A percentile compares a stretch with the other conserved stretches of the same genome.
These are phyloP conservation scores for Metellina segmentata DNA, from an alignment of 2,888 invertebrate genomes.

Conservation along the genomic window DNA sequence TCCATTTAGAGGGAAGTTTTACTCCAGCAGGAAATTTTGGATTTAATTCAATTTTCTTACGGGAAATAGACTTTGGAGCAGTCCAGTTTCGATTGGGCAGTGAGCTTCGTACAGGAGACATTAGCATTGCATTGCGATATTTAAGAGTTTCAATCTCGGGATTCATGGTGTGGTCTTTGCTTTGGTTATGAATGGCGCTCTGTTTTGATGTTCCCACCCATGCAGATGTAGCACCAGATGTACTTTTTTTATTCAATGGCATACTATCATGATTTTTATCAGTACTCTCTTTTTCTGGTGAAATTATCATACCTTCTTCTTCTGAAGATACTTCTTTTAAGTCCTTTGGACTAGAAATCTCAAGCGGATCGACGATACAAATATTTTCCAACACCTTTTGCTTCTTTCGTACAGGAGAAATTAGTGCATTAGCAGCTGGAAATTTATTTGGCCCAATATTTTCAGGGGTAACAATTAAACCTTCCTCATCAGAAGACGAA, in stretches of 20 bases:
- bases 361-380: background rate
- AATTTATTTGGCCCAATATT: background rate
- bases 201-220: background rate
- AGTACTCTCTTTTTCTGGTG: background rate
- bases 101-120: background rate
- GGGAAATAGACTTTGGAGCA: background rate
- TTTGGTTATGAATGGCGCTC: background rate
- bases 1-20: constrained; percentile 65
- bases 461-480: background rate
- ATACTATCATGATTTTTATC: background rate
- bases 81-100: background rate
- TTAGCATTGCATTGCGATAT: no score
- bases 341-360: background rate
- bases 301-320: constrained; percentile 1
- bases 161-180: no score
- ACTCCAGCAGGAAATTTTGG: constrained; percentile 66
- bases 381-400: background rate
- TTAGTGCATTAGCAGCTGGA: background rate
- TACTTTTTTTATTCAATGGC: background rate
- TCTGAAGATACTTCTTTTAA: background rate
- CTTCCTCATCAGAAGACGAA: background rate
- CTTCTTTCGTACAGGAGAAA: background rate
- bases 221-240: background rate
- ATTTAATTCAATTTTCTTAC: constrained; percentile 26
- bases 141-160: background rate